Percentiles rank a stretch among this genome's conserved stretches.
Evolutionary conservation across 64 coral and sea anemone species (phyloP).

Genomic region (Stichodactyla mertensii): DNA sequence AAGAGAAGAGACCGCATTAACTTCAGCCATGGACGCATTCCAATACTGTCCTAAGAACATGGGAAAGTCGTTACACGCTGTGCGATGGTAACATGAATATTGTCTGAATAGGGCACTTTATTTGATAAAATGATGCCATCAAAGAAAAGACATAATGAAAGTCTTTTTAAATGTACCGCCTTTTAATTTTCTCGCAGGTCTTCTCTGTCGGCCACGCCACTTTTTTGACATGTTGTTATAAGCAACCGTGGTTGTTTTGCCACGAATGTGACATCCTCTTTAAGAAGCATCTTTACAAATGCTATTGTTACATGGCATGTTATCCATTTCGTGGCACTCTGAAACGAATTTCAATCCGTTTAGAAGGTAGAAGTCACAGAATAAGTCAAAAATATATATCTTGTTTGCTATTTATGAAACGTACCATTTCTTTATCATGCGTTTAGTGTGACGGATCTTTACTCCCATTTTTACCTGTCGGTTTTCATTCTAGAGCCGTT

Average conservation of each 20-base stretch:
- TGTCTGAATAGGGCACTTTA: background rate
- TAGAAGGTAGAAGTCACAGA: background rate
- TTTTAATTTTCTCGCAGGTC: constrained; percentile 18
- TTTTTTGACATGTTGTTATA: constrained; percentile 23
- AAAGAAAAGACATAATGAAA: background rate
- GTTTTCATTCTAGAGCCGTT: background rate
- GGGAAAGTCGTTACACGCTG: background rate
- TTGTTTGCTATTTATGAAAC: background rate
- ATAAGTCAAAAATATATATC: background rate
- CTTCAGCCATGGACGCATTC: constrained; percentile 4
- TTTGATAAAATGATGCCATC: background rate
- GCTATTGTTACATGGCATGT: constrained; percentile 10
- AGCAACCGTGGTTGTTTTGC: constrained; percentile 15
- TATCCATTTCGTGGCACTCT: constrained; percentile 18
- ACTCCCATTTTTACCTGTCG: background rate
- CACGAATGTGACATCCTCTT: constrained; percentile 12
- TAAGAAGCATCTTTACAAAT: background rate
- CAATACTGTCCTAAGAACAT: background rate
- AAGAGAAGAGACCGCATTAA: background rate
- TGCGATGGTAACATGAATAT: background rate
- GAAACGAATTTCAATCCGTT: background rate
- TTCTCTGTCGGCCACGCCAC: background rate
- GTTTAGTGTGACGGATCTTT: background rate
- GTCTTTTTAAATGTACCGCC: background rate
- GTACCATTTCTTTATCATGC: background rate